Conservation (phyloP, 2,888 invertebrate species). For the Troides helena region DNA sequence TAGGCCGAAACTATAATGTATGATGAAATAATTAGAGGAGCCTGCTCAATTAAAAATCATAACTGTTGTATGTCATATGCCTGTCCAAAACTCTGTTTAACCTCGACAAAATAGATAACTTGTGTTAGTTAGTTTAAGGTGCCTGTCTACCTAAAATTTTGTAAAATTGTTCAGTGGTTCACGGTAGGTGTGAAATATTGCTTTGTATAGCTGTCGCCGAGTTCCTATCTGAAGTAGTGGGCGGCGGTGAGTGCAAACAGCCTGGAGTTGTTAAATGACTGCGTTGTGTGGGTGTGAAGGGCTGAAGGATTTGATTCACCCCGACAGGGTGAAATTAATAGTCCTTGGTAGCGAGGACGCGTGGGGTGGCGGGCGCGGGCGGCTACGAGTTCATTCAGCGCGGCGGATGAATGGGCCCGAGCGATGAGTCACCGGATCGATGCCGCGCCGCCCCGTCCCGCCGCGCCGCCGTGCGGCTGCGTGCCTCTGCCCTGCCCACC, state of each 20-base stretch:
- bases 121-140: too few relatives aligned
- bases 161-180: too few relatives aligned
- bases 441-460: constrained; percentile 42
- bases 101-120: too few relatives aligned
- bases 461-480: constrained; percentile 36
- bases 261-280: constrained; percentile 45
- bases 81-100: too few relatives aligned
- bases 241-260: constrained; percentile 45
- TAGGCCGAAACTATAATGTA: too few relatives aligned
- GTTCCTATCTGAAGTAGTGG: constrained; percentile 36
- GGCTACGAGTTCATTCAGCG: constrained; percentile 71
- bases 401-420: constrained; percentile 74
- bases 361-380: constrained; percentile 45
- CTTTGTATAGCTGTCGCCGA: constrained; percentile 34
- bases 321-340: constrained; percentile 63
- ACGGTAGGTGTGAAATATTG: constrained; percentile 19
- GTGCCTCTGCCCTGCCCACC: constrained; percentile 29
- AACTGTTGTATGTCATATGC: too few relatives aligned
- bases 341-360: constrained; percentile 70
- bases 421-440: constrained; percentile 76
- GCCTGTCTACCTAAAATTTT: too few relatives aligned
- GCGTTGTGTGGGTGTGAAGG: constrained; percentile 57
- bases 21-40: too few relatives aligned
- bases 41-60: too few relatives aligned
- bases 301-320: constrained; percentile 62